A percentile compares a stretch with the other conserved stretches of the same genome.
These are phyloP conservation scores for Actinernus sp. DNA, from an alignment of 92 coral and sea anemone species.

Conservation along the genomic window DNA sequence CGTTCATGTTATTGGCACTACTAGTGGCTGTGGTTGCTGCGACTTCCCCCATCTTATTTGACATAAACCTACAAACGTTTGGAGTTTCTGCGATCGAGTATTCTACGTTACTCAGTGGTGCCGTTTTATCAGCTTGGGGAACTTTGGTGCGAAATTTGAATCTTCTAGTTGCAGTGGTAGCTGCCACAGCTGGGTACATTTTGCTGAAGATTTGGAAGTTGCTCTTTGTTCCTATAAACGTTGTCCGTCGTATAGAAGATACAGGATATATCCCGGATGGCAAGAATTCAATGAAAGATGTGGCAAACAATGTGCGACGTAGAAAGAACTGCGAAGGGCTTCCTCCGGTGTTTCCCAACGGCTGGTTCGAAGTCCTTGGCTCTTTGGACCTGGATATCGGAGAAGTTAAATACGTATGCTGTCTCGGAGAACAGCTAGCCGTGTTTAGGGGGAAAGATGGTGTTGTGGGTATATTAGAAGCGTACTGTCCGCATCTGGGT, in stretches of 20 bases:
- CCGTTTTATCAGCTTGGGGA: neutral
- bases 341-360: constrained; percentile 96
- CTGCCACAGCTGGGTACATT: constrained; percentile 14
- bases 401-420: constrained; percentile 69
- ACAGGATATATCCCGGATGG: constrained; percentile 78
- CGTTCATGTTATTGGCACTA: too few species aligned
- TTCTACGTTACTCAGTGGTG: too few species aligned
- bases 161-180: constrained; percentile 17
- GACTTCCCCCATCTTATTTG: neutral
- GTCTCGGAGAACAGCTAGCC: constrained; percentile 87
- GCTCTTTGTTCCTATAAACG: constrained; percentile 68
- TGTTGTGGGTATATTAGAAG: constrained; percentile 67
- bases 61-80: neutral
- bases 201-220: constrained; percentile 62
- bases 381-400: constrained; percentile 75
- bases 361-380: constrained; percentile 85
- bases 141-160: neutral
- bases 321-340: constrained; percentile 67
- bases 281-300: constrained; percentile 58
- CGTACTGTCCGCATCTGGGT: constrained; percentile 97
- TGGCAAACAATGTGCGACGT: constrained; percentile 67
- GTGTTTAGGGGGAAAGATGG: constrained; percentile 97
- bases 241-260: constrained; percentile 69
- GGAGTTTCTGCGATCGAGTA: neutral
- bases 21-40: neutral